Evolutionary conservation across 2,797 vertebrate genomes (phyloP).

Genomic region (Fistularia commersonii): DNA sequence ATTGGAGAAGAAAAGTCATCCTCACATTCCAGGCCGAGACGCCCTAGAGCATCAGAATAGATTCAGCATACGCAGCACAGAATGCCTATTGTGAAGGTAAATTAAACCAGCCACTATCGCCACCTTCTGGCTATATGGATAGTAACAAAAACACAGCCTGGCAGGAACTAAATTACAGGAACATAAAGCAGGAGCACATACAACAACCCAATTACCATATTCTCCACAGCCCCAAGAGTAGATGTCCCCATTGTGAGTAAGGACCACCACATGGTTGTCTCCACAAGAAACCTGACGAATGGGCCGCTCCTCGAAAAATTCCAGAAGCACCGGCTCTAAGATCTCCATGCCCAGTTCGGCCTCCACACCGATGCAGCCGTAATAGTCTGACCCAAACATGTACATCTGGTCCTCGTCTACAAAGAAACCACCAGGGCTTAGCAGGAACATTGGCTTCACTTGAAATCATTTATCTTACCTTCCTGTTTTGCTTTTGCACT

Average conservation of each 20-base stretch:
- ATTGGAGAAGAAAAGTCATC: conserved; percentile 92
- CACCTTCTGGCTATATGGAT: conserved; percentile 40
- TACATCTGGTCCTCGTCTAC: conserved; percentile 97
- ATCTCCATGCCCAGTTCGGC: conserved; percentile 82
- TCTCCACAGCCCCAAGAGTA: conserved; percentile 95
- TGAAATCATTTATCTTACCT: fast-evolving
- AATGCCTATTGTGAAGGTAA: background rate
- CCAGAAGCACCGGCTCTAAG: conserved; percentile 86
- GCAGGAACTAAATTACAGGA: background rate
- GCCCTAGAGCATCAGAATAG: conserved; percentile 74
- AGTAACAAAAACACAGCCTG: conserved; percentile 35
- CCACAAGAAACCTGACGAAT: conserved; percentile 94
- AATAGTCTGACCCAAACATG: conserved; percentile 97
- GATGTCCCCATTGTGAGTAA: conserved; percentile 86
- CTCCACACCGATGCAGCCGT: conserved; percentile 93
- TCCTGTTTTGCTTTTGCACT: conserved; percentile 37
- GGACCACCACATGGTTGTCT: conserved; percentile 92
- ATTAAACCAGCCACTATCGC: conserved; percentile 8
- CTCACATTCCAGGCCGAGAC: conserved; percentile 94
- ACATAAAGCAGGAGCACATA: conserved; percentile 13
- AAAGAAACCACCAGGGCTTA: conserved; percentile 7
- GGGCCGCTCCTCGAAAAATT: conserved; percentile 88
- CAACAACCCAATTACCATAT: conserved; percentile 50
- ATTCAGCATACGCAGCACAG: background rate
- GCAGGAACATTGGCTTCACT: background rate